These are phyloP conservation scores for Acanthosepion esculentum DNA, from an alignment of 2,888 invertebrate genomes.

Conservation along the genomic window DNA sequence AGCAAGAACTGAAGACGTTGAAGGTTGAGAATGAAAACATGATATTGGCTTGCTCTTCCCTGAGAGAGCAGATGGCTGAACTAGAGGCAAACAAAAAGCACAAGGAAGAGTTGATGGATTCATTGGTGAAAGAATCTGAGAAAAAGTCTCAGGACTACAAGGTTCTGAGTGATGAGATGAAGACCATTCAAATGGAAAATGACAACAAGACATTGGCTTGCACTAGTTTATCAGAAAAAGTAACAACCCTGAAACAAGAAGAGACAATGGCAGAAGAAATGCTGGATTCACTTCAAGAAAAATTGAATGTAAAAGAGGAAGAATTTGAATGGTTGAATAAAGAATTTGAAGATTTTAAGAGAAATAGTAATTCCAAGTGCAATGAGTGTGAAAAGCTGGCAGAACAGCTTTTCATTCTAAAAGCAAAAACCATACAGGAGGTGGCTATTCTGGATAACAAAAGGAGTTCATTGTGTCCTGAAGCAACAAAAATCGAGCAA, in stretches of 20 bases:
- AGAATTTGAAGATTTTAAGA: neutral
- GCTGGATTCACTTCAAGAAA: neutral
- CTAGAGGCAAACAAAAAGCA: neutral
- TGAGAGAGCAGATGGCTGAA: neutral
- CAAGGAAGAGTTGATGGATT: neutral
- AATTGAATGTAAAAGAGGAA: neutral
- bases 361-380: neutral
- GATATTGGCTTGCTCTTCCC: neutral
- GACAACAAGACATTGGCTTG: neutral
- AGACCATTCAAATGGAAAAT: neutral
- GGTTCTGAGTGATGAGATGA: neutral
- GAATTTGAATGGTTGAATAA: neutral
- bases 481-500: neutral
- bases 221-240: neutral
- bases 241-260: neutral
- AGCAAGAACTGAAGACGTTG: neutral
- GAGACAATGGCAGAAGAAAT: neutral
- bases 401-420: neutral
- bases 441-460: neutral
- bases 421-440: neutral
- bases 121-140: neutral
- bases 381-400: neutral
- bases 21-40: neutral
- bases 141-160: neutral
- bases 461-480: neutral